Conservation (phyloP, 92 coral and sea anemone species). For the Porites divaricata region DNA sequence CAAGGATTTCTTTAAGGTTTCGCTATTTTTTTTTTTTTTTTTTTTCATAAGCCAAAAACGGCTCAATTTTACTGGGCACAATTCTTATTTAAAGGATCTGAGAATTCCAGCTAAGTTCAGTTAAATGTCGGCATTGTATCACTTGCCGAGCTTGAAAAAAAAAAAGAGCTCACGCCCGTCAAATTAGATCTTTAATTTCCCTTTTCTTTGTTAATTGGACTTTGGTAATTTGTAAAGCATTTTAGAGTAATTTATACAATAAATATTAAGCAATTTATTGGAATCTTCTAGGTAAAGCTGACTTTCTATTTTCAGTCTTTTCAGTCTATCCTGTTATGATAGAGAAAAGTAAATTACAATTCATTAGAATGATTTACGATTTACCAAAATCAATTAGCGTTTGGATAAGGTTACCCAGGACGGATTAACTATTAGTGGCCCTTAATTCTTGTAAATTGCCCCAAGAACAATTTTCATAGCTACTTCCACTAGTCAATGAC, state of each 20-base stretch:
- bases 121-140: slow-evolving; percentile 8
- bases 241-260: not conserved
- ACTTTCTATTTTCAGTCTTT: too few species aligned
- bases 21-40: too few species aligned
- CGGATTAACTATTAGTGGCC: too few species aligned
- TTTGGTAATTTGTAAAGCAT: not conserved
- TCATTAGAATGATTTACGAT: not conserved
- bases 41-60: too few species aligned
- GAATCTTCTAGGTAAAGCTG: not conserved
- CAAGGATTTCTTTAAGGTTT: not conserved
- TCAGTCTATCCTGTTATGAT: too few species aligned
- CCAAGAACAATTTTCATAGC: too few species aligned
- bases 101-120: not conserved
- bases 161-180: slow-evolving; percentile 1
- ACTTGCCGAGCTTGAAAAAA: not conserved
- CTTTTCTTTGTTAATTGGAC: not conserved
- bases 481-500: too few species aligned
- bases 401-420: too few species aligned
- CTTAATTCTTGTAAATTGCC: too few species aligned
- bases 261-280: not conserved
- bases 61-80: too few species aligned
- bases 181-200: slow-evolving; percentile 2
- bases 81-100: too few species aligned
- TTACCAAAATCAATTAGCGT: too few species aligned
- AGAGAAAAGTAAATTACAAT: not conserved